Evolutionary conservation across 2,888 invertebrate genomes (phyloP), one percentile per base, ranked within the genome.

Genomic region (Apamea crenata): DNA sequence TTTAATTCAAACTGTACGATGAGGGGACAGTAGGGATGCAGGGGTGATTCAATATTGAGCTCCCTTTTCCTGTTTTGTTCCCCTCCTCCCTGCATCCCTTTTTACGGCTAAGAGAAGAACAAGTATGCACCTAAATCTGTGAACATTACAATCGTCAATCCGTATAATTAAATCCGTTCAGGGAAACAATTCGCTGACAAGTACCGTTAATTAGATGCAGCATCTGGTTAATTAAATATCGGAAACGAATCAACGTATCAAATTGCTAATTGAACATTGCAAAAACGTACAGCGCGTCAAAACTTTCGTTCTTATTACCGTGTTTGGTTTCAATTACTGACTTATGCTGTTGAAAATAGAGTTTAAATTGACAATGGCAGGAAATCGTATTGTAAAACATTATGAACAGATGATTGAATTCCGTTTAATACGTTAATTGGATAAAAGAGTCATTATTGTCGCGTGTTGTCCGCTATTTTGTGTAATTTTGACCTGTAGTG

Each of bases 251-350:
- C 84, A 82, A 86, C 84, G 84, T 88, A 90, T 93, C 90, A 90
- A 93, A 92, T 93, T 93, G 92, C 93, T 91, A 93, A 94, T 94
- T 90, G 87, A 90, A 90, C 88, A 87, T 89, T 89, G 84, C 82
- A 86, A 91, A 92, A 92, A 75, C 92, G 87, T 91, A 93, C 90
- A 92, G 91, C 90, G 90, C 91, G 88, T 92, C 91, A 91, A 91
- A 91, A 94, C 95, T 95, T 95, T 95, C 94, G 89, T 93, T 95
- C 91, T 94, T 92, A 90, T 92, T 90, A 89, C 77, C 76, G 78
- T 67, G 65, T 65, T 69, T 72, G 72, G 66, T 68, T 81, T 69
- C 18, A 81, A 75, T 69, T 53, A 47, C 53, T 70, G 32, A 71
- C 71, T 59, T 87, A 76, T 29, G 0, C 0, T 0, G 63, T 25